Evolutionary conservation across 2,113 vertebrate species (phyloP).

Genomic region (Suricata suricatta): DNA sequence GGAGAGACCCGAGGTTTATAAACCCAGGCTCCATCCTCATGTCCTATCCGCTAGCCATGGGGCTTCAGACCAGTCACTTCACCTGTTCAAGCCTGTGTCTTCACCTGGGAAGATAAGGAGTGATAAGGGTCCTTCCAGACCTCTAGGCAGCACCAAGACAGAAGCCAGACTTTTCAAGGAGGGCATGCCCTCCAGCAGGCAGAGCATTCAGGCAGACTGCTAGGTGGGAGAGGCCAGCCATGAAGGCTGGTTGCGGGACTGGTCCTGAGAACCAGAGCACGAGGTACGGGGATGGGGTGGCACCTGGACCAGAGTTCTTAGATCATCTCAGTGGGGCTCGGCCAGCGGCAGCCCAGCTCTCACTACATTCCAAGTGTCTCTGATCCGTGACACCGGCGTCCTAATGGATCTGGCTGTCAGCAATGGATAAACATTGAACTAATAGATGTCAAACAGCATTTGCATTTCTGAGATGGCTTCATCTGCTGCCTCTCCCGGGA

Average conservation of each 20-base stretch:
- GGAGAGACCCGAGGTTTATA: neutral
- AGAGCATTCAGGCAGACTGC: neutral
- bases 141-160: neutral
- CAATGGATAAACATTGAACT: neutral
- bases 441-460: constrained; percentile 28
- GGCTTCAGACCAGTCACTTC: neutral
- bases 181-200: rapidly evolving
- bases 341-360: rapidly evolving
- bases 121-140: neutral
- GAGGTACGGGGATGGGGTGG: rapidly evolving
- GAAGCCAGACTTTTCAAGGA: too few species aligned
- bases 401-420: neutral
- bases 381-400: neutral
- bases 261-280: neutral
- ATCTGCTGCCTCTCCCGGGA: constrained; percentile 11
- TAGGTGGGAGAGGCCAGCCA: rapidly evolving
- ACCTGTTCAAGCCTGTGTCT: too few species aligned
- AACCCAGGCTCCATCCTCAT: neutral
- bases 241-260: neutral
- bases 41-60: neutral
- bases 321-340: rapidly evolving
- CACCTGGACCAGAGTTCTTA: neutral
- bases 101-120: neutral
- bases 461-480: constrained; percentile 51
- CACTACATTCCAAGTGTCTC: neutral